Evolutionary conservation across 1,140 invertebrate genomes (phyloP), one percentile per base, ranked within the genome.

Genomic region (Hypothenemus hampei): DNA sequence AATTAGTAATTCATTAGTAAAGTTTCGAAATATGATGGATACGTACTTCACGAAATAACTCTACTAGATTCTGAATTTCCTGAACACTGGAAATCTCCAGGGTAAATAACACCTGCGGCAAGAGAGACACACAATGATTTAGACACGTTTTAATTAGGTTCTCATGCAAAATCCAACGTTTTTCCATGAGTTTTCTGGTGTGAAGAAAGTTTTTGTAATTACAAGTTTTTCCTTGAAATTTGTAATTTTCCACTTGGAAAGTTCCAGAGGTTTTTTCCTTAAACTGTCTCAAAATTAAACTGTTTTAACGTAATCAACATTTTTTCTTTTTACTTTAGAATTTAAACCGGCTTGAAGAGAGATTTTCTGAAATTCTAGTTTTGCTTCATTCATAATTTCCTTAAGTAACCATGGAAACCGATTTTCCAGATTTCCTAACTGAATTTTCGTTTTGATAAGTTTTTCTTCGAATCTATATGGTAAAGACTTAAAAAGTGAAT

Each of bases 91-190:
- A 18, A 2, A 65, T 36, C 8, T 60, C 29, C 2, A 58, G n/a
- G 3, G 54, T 24, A 29, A 60, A 61, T 16, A 63, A 45, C 22
- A 36, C 16, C 24, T 55, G 50, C 5, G 80, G 79, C 63, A 85
- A 72, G 1, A 74, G 69, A 19, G 66, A 63, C 13, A 76, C 71
- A 0, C 81, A 78, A 13, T 76, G 77, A 43, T 73, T 72, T 2
- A 84, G 63, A 3, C 86, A 75, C 10, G 75, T 71, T 48, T 77
- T 75, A 52, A 85, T 74, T 44, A 83, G 75, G 13, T 75, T 77
- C 62, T 84, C 78, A 15, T 82, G 67, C 15, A 83, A 67, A 6
- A 82, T 74, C 48, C 78, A 73, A 52, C 70, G 77, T 36, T 72
- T 72, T 57, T 72, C 65, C 1, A 86, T 61, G 51, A 72, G 74